Conservation (phyloP, 2,888 invertebrate genomes). For the Ceraclea dissimilis region DNA sequence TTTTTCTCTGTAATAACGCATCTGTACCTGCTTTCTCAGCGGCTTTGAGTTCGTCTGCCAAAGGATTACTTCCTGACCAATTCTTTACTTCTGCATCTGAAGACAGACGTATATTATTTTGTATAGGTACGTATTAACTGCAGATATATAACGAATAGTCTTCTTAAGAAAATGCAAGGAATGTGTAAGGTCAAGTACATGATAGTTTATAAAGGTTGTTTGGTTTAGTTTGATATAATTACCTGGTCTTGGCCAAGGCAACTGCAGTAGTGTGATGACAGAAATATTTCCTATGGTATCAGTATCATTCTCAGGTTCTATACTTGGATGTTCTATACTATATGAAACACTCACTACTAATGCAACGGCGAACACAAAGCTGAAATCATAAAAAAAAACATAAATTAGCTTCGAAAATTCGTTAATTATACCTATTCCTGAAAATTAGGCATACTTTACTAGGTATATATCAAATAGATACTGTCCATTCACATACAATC, state of each 20-base stretch:
- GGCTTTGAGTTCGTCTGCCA: conserved; percentile 24
- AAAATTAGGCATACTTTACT: too few species aligned
- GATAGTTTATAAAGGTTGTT: too few species aligned
- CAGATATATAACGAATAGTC: too few species aligned
- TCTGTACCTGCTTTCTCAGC: conserved; percentile 51
- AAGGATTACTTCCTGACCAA: conserved; percentile 6
- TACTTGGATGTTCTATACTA: conserved; percentile 33
- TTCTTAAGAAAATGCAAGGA: too few species aligned
- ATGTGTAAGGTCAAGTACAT: too few species aligned
- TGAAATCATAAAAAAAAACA: too few species aligned
- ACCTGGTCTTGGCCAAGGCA: conserved; percentile 44
- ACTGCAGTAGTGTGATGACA: conserved; percentile 32
- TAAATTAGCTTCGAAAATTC: background rate
- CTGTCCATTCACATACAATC: too few species aligned
- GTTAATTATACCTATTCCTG: background rate
- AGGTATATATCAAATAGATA: too few species aligned
- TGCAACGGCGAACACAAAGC: conserved; percentile 31
- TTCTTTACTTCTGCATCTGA: conserved; percentile 34
- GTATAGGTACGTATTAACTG: too few species aligned
- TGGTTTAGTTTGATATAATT: too few species aligned
- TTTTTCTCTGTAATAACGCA: conserved; percentile 48
- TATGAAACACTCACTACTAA: conserved; percentile 49
- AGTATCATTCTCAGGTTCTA: conserved; percentile 28
- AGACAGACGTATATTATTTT: background rate
- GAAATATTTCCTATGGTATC: conserved; percentile 21